A percentile compares a stretch with the other conserved stretches of the same genome.
phyloP scores from a whole-genome alignment of 2,797 vertebrate species.

The Hyperoplus immaculatus region DNA sequence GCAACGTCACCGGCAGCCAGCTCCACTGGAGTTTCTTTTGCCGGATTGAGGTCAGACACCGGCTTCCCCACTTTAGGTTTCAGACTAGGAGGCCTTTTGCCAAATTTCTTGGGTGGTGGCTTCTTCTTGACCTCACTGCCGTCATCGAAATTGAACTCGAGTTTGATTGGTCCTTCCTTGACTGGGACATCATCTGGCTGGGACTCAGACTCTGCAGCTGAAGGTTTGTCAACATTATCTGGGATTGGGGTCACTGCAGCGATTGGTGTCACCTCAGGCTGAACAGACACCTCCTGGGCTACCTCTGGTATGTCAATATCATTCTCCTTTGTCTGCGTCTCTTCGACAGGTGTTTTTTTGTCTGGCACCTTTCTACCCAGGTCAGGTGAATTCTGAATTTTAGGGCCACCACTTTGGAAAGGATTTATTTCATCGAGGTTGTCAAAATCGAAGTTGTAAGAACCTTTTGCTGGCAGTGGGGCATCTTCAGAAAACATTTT shows the following conservation, averaged over 20 bases:
- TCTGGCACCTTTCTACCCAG: slow-evolving; percentile 40
- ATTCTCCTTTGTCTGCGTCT: slow-evolving; percentile 57
- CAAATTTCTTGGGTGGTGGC: slow-evolving; percentile 84
- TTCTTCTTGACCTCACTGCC: slow-evolving; percentile 70
- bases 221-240: not conserved
- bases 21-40: slow-evolving; percentile 27
- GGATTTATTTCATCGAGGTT: slow-evolving; percentile 76
- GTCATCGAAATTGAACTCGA: slow-evolving; percentile 90
- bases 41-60: slow-evolving; percentile 31
- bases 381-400: slow-evolving; percentile 76
- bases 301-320: slow-evolving; percentile 17
- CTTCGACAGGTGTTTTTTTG: slow-evolving; percentile 30
- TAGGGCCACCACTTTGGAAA: slow-evolving; percentile 75
- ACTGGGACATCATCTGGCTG: slow-evolving; percentile 20
- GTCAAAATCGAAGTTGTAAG: slow-evolving; percentile 77
- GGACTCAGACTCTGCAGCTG: slow-evolving; percentile 11
- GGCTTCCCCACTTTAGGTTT: slow-evolving; percentile 78
- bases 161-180: slow-evolving; percentile 76
- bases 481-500: slow-evolving; percentile 60
- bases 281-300: slow-evolving; percentile 16
- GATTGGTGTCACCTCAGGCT: slow-evolving; percentile 44
- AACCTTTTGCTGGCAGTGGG: slow-evolving; percentile 59
- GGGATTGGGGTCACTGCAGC: slow-evolving; percentile 38
- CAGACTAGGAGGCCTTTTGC: slow-evolving; percentile 77
- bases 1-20: slow-evolving; percentile 25